These are phyloP conservation scores for Nansenia antarctica DNA, from an alignment of 2,113 vertebrate species.

Conservation along the genomic window DNA sequence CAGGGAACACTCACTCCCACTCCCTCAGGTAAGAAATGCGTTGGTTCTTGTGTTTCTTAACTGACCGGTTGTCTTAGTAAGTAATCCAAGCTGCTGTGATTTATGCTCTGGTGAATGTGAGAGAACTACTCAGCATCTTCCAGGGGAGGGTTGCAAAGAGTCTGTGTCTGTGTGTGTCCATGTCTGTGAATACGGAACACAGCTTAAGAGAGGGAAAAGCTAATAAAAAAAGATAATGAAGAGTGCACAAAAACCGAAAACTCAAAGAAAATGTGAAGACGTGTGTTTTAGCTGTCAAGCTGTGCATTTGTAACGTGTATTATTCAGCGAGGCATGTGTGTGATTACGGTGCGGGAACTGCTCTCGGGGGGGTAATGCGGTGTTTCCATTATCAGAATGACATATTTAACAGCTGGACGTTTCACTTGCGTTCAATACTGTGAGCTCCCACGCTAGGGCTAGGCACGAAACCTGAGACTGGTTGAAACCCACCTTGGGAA, in stretches of 20 bases:
- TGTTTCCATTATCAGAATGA: not conserved
- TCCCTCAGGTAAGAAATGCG: slow-evolving; percentile 3
- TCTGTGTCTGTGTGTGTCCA: not conserved
- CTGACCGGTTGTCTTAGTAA: slow-evolving; percentile 11
- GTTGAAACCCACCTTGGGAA: not conserved
- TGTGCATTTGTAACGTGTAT: not conserved
- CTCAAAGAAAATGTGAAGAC: slow-evolving; percentile 19
- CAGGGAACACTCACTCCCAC: not conserved
- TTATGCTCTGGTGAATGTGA: slow-evolving; percentile 10
- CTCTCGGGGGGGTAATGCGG: not conserved
- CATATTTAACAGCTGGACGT: not conserved
- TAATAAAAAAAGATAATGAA: no score
- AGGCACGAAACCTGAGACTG: not conserved
- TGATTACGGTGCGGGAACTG: not conserved
- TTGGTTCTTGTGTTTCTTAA: not conserved
- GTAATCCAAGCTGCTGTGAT: not conserved
- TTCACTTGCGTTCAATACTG: not conserved
- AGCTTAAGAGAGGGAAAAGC: no score
- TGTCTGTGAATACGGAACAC: no score
- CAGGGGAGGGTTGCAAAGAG: no score
- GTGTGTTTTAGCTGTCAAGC: not conserved
- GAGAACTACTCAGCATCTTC: slow-evolving; percentile 11
- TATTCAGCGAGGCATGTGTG: not conserved
- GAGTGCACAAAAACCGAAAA: no score
- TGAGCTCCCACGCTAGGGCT: not conserved